phyloP scores from a whole-genome alignment of 2,113 vertebrate genomes.

The Trochalopteron elliotii region DNA sequence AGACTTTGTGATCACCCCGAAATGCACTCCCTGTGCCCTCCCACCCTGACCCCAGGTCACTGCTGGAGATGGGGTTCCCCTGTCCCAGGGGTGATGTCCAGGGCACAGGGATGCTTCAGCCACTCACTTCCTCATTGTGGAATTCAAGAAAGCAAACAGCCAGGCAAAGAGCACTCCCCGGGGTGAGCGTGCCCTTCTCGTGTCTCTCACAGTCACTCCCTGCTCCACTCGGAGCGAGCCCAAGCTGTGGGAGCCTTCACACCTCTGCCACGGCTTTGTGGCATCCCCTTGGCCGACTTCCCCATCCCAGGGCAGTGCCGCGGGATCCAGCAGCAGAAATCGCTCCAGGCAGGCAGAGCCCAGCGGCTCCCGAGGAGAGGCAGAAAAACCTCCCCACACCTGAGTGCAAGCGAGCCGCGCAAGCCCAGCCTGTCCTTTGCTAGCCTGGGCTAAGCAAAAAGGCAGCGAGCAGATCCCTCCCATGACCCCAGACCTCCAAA shows the following conservation, averaged over 20 bases:
- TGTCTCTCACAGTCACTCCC: background rate
- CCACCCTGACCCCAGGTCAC: background rate
- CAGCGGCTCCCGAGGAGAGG: background rate
- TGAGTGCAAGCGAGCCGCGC: rapidly evolving
- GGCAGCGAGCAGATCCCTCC: background rate
- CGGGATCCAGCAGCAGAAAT: background rate
- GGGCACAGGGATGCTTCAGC: background rate
- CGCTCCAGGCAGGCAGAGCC: background rate
- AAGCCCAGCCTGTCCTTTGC: background rate
- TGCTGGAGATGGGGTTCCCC: background rate
- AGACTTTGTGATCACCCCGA: background rate
- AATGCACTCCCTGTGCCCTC: background rate
- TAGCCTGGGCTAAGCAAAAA: background rate
- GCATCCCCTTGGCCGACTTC: background rate
- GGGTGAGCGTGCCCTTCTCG: background rate
- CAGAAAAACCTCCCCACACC: background rate
- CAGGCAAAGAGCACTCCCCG: background rate
- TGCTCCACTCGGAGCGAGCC: background rate
- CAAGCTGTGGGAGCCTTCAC: rapidly evolving
- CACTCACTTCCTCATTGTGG: background rate
- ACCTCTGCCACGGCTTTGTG: rapidly evolving
- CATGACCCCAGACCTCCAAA: background rate
- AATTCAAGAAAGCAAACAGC: background rate
- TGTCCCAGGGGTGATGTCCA: background rate
- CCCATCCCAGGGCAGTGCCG: background rate